phyloP scores from a whole-genome alignment of 2,888 invertebrate genomes.

The Galeopsomyia nigrocyanea region DNA sequence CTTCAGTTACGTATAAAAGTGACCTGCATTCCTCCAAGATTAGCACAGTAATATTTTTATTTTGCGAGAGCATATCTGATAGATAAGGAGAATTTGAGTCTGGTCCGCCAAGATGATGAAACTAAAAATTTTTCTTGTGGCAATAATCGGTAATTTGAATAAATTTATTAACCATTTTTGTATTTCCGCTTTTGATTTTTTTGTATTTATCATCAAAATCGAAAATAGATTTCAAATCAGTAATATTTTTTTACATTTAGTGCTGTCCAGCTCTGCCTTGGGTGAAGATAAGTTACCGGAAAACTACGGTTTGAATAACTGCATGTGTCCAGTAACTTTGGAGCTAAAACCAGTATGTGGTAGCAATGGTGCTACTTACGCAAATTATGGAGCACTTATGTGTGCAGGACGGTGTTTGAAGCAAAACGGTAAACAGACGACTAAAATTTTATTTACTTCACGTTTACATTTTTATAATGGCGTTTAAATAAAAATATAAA shows the following conservation, averaged over 20 bases:
- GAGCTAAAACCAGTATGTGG: conserved; percentile 33
- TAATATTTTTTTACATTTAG: too few species aligned
- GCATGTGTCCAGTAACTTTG: conserved; percentile 17
- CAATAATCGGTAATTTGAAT: conserved; percentile 19
- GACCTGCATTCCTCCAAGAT: not conserved
- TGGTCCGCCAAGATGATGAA: conserved; percentile 29
- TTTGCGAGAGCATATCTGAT: conserved; percentile 4
- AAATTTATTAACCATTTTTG: not conserved
- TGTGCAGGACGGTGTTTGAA: conserved; percentile 37
- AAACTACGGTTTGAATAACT: conserved; percentile 8
- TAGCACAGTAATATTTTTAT: not conserved
- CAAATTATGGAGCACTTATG: conserved; percentile 17
- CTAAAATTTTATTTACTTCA: too few species aligned
- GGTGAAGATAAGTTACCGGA: not conserved
- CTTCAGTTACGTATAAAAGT: conserved; percentile 26
- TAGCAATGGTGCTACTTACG: conserved; percentile 34
- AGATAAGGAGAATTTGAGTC: conserved; percentile 3
- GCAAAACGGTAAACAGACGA: not conserved
- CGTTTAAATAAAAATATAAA: too few species aligned
- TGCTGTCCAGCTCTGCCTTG: too few species aligned
- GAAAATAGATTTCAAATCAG: too few species aligned
- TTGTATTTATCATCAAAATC: too few species aligned
- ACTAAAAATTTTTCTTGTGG: conserved; percentile 12
- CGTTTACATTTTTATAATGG: too few species aligned
- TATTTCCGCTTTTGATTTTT: not conserved